Percentiles rank a stretch among this genome's conserved stretches.
Evolutionary conservation across 1,140 invertebrate genomes (phyloP).

Genomic region (Cheumatopsyche charites): DNA sequence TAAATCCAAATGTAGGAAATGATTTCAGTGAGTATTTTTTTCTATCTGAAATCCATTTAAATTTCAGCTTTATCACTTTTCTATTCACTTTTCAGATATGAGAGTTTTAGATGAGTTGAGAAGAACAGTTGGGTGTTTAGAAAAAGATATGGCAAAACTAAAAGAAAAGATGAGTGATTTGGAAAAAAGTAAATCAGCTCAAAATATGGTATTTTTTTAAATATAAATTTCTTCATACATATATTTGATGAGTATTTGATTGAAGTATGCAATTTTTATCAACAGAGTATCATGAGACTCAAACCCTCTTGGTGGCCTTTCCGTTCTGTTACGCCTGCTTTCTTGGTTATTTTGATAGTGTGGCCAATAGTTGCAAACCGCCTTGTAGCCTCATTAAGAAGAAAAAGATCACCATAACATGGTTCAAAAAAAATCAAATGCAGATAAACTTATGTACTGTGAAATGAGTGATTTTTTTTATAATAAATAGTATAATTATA

Average conservation of each 20-base stretch:
- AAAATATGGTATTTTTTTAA: constrained; percentile 35
- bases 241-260: neutral
- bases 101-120: constrained; percentile 58
- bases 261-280: constrained; percentile 28
- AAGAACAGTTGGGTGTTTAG: constrained; percentile 54
- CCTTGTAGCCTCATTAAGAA: constrained; percentile 35
- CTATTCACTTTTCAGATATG: constrained; percentile 50
- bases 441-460: too few species aligned
- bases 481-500: neutral
- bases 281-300: constrained; percentile 40
- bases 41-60: neutral
- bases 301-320: constrained; percentile 45
- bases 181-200: constrained; percentile 30
- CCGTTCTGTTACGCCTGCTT: constrained; percentile 37
- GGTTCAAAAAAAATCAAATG: too few species aligned
- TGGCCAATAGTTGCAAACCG: constrained; percentile 45
- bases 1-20: constrained; percentile 50
- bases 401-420: constrained; percentile 31
- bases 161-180: constrained; percentile 39
- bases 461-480: constrained; percentile 1
- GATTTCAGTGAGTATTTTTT: constrained; percentile 54
- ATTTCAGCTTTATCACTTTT: neutral
- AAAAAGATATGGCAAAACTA: constrained; percentile 56
- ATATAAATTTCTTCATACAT: neutral
- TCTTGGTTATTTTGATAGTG: constrained; percentile 35